These are phyloP conservation scores for Andrena chrysosceles DNA, from an alignment of 2,888 invertebrate genomes.

Conservation along the genomic window DNA sequence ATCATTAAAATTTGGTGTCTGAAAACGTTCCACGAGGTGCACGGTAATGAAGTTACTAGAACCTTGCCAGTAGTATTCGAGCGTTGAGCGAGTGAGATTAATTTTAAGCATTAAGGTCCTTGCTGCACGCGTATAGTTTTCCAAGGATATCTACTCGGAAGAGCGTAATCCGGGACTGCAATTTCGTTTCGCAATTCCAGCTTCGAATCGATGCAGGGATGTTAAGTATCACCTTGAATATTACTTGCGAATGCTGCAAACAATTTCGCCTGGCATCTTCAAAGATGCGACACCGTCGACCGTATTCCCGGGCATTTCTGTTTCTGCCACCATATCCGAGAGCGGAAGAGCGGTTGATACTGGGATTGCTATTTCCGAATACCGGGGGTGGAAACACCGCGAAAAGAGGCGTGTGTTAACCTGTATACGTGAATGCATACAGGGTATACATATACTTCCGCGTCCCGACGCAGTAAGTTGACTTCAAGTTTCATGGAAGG, in stretches of 20 bases:
- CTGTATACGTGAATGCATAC: slow-evolving; percentile 27
- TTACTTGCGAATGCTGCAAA: slow-evolving; percentile 10
- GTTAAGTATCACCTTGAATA: neutral
- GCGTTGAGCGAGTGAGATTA: neutral
- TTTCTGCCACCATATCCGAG: slow-evolving; percentile 23
- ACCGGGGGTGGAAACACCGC: slow-evolving; percentile 49
- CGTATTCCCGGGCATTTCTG: slow-evolving; percentile 29
- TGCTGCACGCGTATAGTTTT: neutral
- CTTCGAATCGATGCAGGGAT: neutral
- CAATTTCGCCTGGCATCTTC: slow-evolving; percentile 25
- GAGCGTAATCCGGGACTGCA: neutral
- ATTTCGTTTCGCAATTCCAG: slow-evolving; percentile 12
- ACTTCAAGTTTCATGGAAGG: slow-evolving; percentile 56
- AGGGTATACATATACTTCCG: slow-evolving; percentile 24
- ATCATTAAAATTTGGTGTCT: slow-evolving; percentile 9
- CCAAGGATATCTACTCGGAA: neutral
- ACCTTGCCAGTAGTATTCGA: neutral
- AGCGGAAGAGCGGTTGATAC: slow-evolving; percentile 53
- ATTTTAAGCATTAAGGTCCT: slow-evolving; percentile 4
- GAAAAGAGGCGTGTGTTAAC: slow-evolving; percentile 16
- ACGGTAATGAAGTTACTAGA: slow-evolving; percentile 7
- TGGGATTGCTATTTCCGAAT: slow-evolving; percentile 64
- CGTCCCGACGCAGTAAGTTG: slow-evolving; percentile 33
- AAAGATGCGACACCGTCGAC: slow-evolving; percentile 6
- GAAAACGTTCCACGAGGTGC: neutral